Evolutionary conservation across 2,113 vertebrate genomes (phyloP).

Genomic region (Tylochromis polylepis): DNA sequence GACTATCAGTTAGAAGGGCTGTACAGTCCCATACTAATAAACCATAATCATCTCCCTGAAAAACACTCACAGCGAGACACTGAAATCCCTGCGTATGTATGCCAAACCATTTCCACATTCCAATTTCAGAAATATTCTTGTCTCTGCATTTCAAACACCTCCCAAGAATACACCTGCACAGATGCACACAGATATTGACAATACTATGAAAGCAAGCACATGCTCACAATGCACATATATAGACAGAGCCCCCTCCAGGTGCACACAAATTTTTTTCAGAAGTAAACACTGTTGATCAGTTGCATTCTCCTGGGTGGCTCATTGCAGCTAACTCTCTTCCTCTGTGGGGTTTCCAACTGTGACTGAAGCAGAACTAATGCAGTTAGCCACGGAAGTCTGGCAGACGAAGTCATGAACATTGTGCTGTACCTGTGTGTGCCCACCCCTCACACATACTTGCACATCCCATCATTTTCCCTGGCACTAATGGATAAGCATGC

Average conservation of each 20-base stretch:
- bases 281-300: constrained; percentile 22
- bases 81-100: not conserved
- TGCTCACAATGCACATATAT: not conserved
- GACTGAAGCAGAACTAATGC: constrained; percentile 53
- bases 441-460: not conserved
- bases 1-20: constrained; percentile 41
- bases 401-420: constrained; percentile 26
- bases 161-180: constrained; percentile 2
- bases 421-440: constrained; percentile 14
- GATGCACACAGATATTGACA: not conserved
- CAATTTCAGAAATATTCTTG: not conserved
- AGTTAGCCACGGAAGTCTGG: constrained; percentile 52
- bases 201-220: not conserved
- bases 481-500: constrained; percentile 29
- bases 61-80: constrained; percentile 44
- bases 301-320: constrained; percentile 24
- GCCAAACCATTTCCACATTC: constrained; percentile 14
- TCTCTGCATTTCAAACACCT: not conserved
- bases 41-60: constrained; percentile 52
- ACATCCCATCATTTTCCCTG: constrained; percentile 29
- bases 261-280: not conserved
- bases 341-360: constrained; percentile 47
- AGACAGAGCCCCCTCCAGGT: not conserved
- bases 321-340: constrained; percentile 36
- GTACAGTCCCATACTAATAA: constrained; percentile 45